phyloP scores from a whole-genome alignment of 2,888 invertebrate species.

The Andricus curvator region DNA sequence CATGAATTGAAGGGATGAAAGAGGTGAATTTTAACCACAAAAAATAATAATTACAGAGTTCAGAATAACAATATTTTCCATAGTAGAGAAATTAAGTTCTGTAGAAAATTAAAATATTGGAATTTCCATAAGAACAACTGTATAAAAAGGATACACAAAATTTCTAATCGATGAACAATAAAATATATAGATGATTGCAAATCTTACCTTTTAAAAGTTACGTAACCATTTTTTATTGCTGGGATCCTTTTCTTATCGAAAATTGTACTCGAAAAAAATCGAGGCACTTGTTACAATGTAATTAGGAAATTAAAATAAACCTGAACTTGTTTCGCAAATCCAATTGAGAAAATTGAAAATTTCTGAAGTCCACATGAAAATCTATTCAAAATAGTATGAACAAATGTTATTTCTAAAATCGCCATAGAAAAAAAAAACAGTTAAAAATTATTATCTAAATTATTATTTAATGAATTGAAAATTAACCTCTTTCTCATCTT shows the following conservation, averaged over 20 bases:
- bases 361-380: background rate
- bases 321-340: background rate
- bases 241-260: slow-evolving; percentile 22
- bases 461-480: slow-evolving; percentile 12
- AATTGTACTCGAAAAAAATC: slow-evolving; percentile 8
- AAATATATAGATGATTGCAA: slow-evolving; percentile 16
- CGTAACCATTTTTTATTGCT: slow-evolving; percentile 27
- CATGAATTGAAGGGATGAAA: slow-evolving; percentile 31
- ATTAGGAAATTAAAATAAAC: background rate
- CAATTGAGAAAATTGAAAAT: background rate
- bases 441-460: background rate
- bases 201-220: slow-evolving; percentile 36
- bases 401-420: background rate
- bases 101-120: background rate
- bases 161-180: slow-evolving; percentile 18
- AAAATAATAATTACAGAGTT: slow-evolving; percentile 10
- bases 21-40: slow-evolving; percentile 36
- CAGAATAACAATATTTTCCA: slow-evolving; percentile 14
- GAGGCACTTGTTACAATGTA: slow-evolving; percentile 17
- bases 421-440: background rate
- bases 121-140: background rate
- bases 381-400: background rate
- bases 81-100: background rate
- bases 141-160: slow-evolving; percentile 12
- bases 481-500: slow-evolving; percentile 36